Percentiles rank a stretch among this genome's conserved stretches.
Evolutionary conservation across 2,888 invertebrate species (phyloP).

Genomic region (Lacanobia oleracea): DNA sequence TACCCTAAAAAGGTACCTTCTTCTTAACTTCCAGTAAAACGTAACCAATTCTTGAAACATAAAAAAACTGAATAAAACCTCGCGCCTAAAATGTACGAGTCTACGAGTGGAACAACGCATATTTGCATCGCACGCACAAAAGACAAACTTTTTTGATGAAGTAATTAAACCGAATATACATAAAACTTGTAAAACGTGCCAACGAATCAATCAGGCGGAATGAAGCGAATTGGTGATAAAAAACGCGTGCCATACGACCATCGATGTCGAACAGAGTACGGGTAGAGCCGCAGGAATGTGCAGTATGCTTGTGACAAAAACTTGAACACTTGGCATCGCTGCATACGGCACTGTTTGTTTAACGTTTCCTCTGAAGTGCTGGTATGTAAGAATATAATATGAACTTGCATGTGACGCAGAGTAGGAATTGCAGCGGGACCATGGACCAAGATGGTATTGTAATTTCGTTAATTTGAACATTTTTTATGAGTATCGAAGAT

Average conservation of each 20-base stretch:
- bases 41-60: not conserved
- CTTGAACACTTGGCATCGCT: conserved; percentile 61
- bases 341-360: conserved; percentile 44
- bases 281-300: conserved; percentile 42
- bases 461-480: conserved; percentile 5
- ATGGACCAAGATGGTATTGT: conserved; percentile 5
- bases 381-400: conserved; percentile 22
- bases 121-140: conserved; percentile 27
- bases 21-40: no score
- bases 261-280: conserved; percentile 42
- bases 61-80: not conserved
- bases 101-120: no score
- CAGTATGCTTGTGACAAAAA: conserved; percentile 66
- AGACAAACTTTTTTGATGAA: conserved; percentile 37
- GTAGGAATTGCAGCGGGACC: conserved; percentile 1
- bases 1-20: not conserved
- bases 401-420: conserved; percentile 13
- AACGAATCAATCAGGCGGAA: conserved; percentile 77
- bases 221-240: conserved; percentile 70
- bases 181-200: conserved; percentile 60
- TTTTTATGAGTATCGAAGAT: not conserved
- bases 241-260: conserved; percentile 77
- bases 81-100: not conserved
- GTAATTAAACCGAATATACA: conserved; percentile 54
- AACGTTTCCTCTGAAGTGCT: conserved; percentile 32